phyloP scores from a whole-genome alignment of 2,888 invertebrate species.

The Lasioglossum figueresi region DNA sequence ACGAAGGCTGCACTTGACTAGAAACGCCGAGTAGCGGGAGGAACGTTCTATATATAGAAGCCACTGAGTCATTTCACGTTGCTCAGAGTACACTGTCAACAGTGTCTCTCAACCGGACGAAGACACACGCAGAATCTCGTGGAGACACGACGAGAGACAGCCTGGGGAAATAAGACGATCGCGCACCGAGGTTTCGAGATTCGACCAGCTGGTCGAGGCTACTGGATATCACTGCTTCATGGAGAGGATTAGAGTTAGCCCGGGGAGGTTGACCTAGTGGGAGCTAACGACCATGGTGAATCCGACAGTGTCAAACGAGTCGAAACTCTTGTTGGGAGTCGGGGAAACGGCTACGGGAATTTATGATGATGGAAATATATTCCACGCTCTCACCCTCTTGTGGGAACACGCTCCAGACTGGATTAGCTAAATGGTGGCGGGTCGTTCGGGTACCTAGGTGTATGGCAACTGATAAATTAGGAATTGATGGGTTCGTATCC shows the following conservation, averaged over 20 bases:
- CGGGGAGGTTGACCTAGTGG: constrained; percentile 14
- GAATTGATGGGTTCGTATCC: not conserved
- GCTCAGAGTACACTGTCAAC: constrained; percentile 72
- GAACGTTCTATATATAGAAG: constrained; percentile 76
- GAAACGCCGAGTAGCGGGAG: constrained; percentile 77
- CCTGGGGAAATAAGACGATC: constrained; percentile 45
- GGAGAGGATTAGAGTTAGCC: constrained; percentile 46
- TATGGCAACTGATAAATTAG: not conserved
- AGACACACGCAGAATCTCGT: not conserved
- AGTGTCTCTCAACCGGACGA: constrained; percentile 73
- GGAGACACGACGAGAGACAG: constrained; percentile 29
- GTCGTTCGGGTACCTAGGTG: not conserved
- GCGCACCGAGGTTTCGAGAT: constrained; percentile 18
- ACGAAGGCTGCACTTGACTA: constrained; percentile 79
- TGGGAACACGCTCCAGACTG: not conserved
- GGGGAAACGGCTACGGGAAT: constrained; percentile 42
- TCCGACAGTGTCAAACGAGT: constrained; percentile 31
- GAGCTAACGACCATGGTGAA: not conserved
- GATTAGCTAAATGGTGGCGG: not conserved
- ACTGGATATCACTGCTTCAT: constrained; percentile 30
- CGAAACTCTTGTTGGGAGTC: constrained; percentile 29
- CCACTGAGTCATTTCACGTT: constrained; percentile 77
- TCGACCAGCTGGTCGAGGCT: constrained; percentile 38
- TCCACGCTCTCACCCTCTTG: not conserved
- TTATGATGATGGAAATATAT: constrained; percentile 25